Evolutionary conservation across 1,140 invertebrate species (phyloP).

Genomic region (Hylyphantes graminicola): DNA sequence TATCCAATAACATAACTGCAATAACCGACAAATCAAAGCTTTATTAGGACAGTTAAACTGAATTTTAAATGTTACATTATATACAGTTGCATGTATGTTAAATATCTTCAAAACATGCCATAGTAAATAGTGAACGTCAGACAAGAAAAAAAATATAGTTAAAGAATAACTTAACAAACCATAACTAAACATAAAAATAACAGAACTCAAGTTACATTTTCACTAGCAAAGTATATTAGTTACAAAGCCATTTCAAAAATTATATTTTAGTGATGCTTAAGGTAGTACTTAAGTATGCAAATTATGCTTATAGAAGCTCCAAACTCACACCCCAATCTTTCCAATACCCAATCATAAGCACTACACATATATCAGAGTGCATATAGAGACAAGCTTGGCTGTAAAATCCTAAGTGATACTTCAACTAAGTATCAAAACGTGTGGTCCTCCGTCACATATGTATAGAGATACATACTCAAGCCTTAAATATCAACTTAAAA

Average conservation of each 20-base stretch:
- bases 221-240: not conserved
- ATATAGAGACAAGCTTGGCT: conserved; percentile 17
- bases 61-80: conserved; percentile 34
- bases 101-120: conserved; percentile 9
- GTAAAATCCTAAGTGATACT: conserved; percentile 1
- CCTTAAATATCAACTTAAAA: too few relatives aligned
- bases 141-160: conserved; percentile 29
- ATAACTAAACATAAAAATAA: conserved; percentile 18
- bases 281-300: not conserved
- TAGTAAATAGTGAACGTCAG: conserved; percentile 15
- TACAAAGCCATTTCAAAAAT: not conserved
- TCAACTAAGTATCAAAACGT: conserved; percentile 23
- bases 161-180: conserved; percentile 45
- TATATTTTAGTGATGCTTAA: not conserved
- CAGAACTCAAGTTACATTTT: not conserved
- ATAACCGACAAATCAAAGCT: conserved; percentile 38
- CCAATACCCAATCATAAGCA: conserved; percentile 7
- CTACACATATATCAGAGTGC: conserved; percentile 17
- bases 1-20: not conserved
- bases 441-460: conserved; percentile 42
- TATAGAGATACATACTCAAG: conserved; percentile 28
- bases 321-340: conserved; percentile 16
- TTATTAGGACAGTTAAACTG: conserved; percentile 34
- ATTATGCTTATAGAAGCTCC: not conserved
- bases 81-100: conserved; percentile 21